Percentiles rank a stretch among this genome's conserved stretches.
Evolutionary conservation across 2,797 vertebrate genomes (phyloP).

Genomic region (Onychomys leucogaster): DNA sequence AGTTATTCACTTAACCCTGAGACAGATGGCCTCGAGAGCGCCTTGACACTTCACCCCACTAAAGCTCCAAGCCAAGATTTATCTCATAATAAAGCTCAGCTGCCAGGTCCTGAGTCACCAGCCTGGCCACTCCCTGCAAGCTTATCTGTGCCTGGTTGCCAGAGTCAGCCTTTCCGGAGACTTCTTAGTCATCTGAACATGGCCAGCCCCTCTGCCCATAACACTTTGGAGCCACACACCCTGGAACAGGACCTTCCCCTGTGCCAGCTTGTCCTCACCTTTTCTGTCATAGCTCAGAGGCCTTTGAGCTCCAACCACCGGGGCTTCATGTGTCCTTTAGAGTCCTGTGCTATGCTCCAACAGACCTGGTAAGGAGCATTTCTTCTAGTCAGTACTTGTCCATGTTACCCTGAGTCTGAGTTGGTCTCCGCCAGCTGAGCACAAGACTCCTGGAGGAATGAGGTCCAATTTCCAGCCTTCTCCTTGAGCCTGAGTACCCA

Average conservation of each 20-base stretch:
- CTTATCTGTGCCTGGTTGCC: background rate
- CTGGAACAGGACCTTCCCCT: background rate
- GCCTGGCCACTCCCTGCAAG: too few relatives aligned
- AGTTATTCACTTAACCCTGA: background rate
- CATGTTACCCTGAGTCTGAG: background rate
- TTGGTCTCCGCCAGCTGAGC: background rate
- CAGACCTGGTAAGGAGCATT: background rate
- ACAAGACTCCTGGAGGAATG: background rate
- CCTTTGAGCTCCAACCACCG: background rate
- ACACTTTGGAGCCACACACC: background rate
- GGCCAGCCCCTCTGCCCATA: background rate
- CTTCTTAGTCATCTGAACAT: background rate
- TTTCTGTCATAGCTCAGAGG: background rate
- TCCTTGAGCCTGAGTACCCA: background rate
- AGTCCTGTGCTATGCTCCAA: background rate
- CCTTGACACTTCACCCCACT: background rate
- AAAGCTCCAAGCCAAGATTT: background rate
- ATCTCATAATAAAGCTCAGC: background rate
- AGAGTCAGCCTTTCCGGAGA: background rate
- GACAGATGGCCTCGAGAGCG: background rate
- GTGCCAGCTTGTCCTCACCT: background rate
- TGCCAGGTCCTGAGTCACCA: conserved; percentile 31
- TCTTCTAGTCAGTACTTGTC: background rate
- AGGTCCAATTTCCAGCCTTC: too few relatives aligned
- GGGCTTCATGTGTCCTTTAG: too few relatives aligned